A percentile compares a stretch with the other conserved stretches of the same genome.
These are phyloP conservation scores for Empis livida DNA, from an alignment of 2,888 invertebrate species.

Conservation along the genomic window DNA sequence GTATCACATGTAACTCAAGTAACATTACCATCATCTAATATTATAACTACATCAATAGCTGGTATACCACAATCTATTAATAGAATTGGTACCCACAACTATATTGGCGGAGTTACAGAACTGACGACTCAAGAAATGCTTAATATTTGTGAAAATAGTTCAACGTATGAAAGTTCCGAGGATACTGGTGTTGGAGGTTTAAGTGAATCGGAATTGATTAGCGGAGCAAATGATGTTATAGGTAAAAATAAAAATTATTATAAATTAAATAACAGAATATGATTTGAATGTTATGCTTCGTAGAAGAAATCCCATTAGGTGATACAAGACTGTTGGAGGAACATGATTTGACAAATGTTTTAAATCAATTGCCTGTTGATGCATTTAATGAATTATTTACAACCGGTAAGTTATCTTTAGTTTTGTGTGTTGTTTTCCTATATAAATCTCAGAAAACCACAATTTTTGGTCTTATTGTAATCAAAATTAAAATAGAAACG, in stretches of 20 bases:
- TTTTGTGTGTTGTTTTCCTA: too few species aligned
- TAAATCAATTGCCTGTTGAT: constrained; percentile 65
- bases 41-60: not conserved
- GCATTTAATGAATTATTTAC: constrained; percentile 73
- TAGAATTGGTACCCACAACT: constrained; percentile 13
- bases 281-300: constrained; percentile 3
- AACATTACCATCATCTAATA: not conserved
- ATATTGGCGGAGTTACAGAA: constrained; percentile 16
- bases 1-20: constrained; percentile 10
- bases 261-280: not conserved
- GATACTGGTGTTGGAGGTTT: constrained; percentile 46
- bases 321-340: constrained; percentile 52
- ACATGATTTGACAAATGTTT: constrained; percentile 62
- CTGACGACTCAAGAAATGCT: constrained; percentile 31
- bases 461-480: too few species aligned
- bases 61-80: not conserved
- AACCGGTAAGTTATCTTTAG: constrained; percentile 40
- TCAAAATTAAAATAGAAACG: too few species aligned
- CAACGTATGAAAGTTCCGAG: constrained; percentile 49
- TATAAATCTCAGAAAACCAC: too few species aligned
- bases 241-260: constrained; percentile 19
- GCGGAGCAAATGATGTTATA: constrained; percentile 35
- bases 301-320: constrained; percentile 42
- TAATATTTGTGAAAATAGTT: constrained; percentile 45
- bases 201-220: constrained; percentile 46